Conservation (phyloP, 2,888 invertebrate genomes). For the Tanytarsus gracilentus region DNA sequence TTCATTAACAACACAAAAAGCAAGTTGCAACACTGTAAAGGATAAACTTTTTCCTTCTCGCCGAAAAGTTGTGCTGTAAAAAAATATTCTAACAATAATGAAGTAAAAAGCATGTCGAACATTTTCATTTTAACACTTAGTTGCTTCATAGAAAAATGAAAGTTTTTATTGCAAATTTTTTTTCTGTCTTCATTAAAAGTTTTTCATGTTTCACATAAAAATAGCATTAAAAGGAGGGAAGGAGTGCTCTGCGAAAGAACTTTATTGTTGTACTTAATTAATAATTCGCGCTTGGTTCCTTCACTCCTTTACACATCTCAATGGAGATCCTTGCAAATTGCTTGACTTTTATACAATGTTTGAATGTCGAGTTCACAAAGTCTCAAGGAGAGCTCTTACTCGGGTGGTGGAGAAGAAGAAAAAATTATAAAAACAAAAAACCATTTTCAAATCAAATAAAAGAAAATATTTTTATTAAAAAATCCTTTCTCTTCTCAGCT, state of each 20-base stretch:
- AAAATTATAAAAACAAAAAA: slow-evolving; percentile 16
- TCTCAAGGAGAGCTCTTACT: too few relatives aligned
- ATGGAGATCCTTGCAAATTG: too few relatives aligned
- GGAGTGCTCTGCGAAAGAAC: too few relatives aligned
- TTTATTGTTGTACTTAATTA: slow-evolving; percentile 9
- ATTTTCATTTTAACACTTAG: slow-evolving; percentile 25
- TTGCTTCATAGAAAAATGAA: slow-evolving; percentile 8
- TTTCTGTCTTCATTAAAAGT: slow-evolving; percentile 22
- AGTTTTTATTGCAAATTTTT: slow-evolving; percentile 15
- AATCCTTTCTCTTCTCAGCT: slow-evolving; percentile 10
- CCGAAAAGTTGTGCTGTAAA: too few relatives aligned
- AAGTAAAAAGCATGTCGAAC: neutral
- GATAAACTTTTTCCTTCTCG: too few relatives aligned
- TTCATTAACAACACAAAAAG: too few relatives aligned
- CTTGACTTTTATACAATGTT: too few relatives aligned
- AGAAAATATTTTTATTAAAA: slow-evolving; percentile 20
- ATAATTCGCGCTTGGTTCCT: neutral
- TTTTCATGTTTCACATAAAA: slow-evolving; percentile 14
- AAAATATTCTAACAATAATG: too few relatives aligned
- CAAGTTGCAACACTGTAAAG: too few relatives aligned
- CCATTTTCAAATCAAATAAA: slow-evolving; percentile 9
- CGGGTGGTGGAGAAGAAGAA: neutral
- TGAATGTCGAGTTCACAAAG: too few relatives aligned
- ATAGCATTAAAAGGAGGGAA: too few relatives aligned
- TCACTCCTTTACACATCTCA: too few relatives aligned